A percentile compares a stretch with the other conserved stretches of the same genome.
These are phyloP conservation scores for Theonella swinhoei DNA, from an alignment of 37 sponge, comb jelly and placozoan genomes.

Conservation along the genomic window DNA sequence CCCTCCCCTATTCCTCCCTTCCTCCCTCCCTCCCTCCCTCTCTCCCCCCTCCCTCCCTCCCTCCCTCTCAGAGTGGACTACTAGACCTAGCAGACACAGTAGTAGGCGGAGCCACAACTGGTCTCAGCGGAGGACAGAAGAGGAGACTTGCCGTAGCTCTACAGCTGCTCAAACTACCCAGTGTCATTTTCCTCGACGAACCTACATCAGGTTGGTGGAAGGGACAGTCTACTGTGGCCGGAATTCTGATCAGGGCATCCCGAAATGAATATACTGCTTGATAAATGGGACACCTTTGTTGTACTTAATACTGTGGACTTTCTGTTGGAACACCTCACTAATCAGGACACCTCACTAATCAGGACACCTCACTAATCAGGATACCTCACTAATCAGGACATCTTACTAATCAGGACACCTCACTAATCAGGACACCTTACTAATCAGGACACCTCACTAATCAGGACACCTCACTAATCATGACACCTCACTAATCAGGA, in stretches of 20 bases:
- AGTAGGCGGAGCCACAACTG: conserved; percentile 79
- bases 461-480: no score
- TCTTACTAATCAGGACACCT: no score
- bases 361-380: no score
- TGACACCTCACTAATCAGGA: no score
- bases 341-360: no score
- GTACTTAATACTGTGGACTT: no score
- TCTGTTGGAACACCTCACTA: no score
- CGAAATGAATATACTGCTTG: neutral
- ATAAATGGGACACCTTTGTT: neutral
- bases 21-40: no score
- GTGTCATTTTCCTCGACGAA: conserved; percentile 74
- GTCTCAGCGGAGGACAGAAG: conserved; percentile 90
- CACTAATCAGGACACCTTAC: no score
- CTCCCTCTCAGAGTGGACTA: conserved; percentile 72
- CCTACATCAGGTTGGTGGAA: conserved; percentile 64
- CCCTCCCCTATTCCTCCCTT: neutral
- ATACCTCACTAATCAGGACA: no score
- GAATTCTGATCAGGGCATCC: neutral
- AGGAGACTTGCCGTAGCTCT: conserved; percentile 61
- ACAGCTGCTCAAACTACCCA: conserved; percentile 66
- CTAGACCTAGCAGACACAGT: conserved; percentile 51
- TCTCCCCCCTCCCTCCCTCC: neutral
- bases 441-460: no score
- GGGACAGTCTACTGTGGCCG: no score